Percentiles rank a stretch among this genome's conserved stretches.
Evolutionary conservation across 2,113 vertebrate genomes (phyloP).

Genomic region (Mixornis gularis): DNA sequence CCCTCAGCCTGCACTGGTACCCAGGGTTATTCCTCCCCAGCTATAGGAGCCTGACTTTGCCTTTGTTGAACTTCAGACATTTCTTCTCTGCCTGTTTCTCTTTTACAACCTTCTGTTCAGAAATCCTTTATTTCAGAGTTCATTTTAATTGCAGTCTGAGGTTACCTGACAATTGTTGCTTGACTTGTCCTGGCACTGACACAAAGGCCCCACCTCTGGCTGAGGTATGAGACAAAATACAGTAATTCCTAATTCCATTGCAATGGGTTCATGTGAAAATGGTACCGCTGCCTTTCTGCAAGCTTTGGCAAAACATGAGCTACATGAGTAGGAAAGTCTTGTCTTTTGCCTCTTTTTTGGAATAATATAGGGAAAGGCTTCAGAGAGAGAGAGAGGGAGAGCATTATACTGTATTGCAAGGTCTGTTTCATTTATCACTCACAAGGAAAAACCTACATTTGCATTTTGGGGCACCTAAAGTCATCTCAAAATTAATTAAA

Average conservation of each 20-base stretch:
- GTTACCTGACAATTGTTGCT: conserved; percentile 47
- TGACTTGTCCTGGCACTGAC: conserved; percentile 47
- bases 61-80: neutral
- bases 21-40: neutral
- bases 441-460: neutral
- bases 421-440: neutral
- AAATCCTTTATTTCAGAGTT: conserved; percentile 35
- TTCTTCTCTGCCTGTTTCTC: neutral
- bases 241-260: neutral
- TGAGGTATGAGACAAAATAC: conserved; percentile 36
- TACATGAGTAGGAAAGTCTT: neutral
- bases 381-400: neutral
- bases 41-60: neutral
- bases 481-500: neutral
- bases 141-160: conserved; percentile 47
- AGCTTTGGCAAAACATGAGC: neutral
- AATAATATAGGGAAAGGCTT: neutral
- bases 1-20: neutral
- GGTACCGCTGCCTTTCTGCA: neutral
- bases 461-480: neutral
- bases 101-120: conserved; percentile 31
- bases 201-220: conserved; percentile 21
- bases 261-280: neutral
- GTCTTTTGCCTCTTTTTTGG: neutral
- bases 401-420: neutral